Evolutionary conservation across 2,888 invertebrate genomes (phyloP), one percentile per base, ranked within the genome.

Genomic region (Dione juno): DNA sequence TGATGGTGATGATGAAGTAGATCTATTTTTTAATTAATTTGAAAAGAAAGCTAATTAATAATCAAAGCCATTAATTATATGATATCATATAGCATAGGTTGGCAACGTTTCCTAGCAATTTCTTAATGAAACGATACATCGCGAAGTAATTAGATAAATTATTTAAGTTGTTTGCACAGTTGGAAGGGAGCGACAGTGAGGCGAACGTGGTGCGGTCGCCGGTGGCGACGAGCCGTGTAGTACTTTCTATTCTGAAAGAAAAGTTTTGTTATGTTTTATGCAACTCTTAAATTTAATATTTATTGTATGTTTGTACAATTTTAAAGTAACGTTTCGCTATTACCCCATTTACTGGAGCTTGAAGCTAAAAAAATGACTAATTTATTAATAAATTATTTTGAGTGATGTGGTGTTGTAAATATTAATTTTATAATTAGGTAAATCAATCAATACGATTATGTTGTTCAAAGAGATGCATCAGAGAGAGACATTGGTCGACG

Each of bases 151-250:
- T 76, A 76, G 68, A 71, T 77, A 76, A 77, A 75, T 75, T 73
- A 76, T 75, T 72, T 72, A 72, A 76, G 70, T 76, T 76, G 77
- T 78, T 74, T 77, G 73, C 69, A 67, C 68, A 70, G 75, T 66
- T 71, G 70, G 70, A 71, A 71, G 72, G 77, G 76, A 77, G 74
- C 77, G 66, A 71, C 73, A 71, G 50, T 70, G 70, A 54, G 69
- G 69, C 66, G 66, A 57, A 67, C 70, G 76, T 74, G 75, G 77
- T 75, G 79, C 70, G 78, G 77, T 77, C 76, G 77, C 74, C 79
- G 80, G 77, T 77, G 75, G 76, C 76, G 71, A 70, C 73, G 72
- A 66, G 67, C 61, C 72, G 69, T 72, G 71, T 75, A 74, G 67
- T 75, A 72, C 73, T 76, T 74, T 72, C 28, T 28, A 67, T 69